Base-by-base conservation (phyloP, 2,113 vertebrate species). In the Paraplagusia blochii region DNA sequence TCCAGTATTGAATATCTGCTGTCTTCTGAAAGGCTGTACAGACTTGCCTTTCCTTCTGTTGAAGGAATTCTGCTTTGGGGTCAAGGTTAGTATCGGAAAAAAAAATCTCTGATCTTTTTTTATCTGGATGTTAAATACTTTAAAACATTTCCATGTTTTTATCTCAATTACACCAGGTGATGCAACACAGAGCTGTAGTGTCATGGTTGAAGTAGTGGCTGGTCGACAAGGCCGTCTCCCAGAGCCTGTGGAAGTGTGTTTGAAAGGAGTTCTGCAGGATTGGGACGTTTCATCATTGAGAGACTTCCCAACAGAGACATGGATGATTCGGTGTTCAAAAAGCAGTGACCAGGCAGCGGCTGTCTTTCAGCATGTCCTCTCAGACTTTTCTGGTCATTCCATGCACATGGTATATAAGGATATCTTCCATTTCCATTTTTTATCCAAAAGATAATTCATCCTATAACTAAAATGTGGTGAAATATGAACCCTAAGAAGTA, bases 361-460 rank as follows among this genome's bases (percentile, higher is more conserved):
- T 44, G 67, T 77, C 43, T 88, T 97, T 69, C 83, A 81, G 44
- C 84, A 87, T 16, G 87, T 96, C 19, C 53, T 93, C 9, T 74
- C 45, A 61, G 85, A 70, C 12, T 81, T 95, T 7, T 58, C 83
- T 34, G 34, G 77, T 42, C 75, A 83, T 65, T 76, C 77, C 34
- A 66, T 92, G 63, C 83, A 92, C 50, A 63, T 97, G 95, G 96
- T 98, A 90, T 84, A 69, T n/a, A 55, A 9, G 17, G 57, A n/a
- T 39, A 48, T 36, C 18, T n/a, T n/a, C n/a, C n/a, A n/a, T 29
- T 29, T 29, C 6, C 6, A 6, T 29, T 29, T 29, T 29, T 29
- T 29, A 4, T 29, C 6, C 22, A 29, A 29, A 29, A 29, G 22
- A 29, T 29, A 29, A 29, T 29, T 29, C 22, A 29, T 29, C 22